Percentiles rank a stretch among this genome's conserved stretches.
These are phyloP conservation scores for Pherbina coryleti DNA, from an alignment of 2,888 invertebrate species.

Conservation along the genomic window DNA sequence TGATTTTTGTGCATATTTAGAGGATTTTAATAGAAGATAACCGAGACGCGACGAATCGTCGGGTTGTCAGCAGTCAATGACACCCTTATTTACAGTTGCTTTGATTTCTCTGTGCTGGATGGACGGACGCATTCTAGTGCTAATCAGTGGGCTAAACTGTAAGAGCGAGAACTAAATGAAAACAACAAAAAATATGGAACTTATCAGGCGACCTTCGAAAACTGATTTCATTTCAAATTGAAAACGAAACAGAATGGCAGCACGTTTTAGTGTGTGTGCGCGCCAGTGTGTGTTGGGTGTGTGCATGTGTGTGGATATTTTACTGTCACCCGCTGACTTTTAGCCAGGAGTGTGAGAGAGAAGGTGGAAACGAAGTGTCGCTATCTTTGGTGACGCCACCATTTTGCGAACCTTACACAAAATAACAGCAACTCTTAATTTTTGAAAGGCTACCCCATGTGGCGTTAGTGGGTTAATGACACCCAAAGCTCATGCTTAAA, in stretches of 20 bases:
- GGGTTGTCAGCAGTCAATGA: slow-evolving; percentile 14
- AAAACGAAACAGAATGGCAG: not conserved
- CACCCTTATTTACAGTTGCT: not conserved
- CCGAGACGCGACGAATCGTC: not conserved
- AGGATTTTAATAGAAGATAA: not conserved
- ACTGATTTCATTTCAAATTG: slow-evolving; percentile 39
- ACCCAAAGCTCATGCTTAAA: not conserved
- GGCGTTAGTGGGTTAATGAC: slow-evolving; percentile 12
- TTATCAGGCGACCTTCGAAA: slow-evolving; percentile 28
- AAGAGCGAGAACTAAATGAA: not conserved
- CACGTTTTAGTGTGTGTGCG: not conserved
- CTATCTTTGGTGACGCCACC: not conserved
- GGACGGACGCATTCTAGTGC: not conserved
- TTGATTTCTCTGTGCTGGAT: not conserved
- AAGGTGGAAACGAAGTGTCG: slow-evolving; percentile 10
- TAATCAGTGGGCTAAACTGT: not conserved
- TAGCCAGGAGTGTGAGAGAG: not conserved
- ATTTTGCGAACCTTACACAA: slow-evolving; percentile 12
- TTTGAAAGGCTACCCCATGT: slow-evolving; percentile 1
- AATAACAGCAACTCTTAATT: not conserved
- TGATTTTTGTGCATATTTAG: slow-evolving; percentile 16
- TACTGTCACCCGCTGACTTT: slow-evolving; percentile 19
- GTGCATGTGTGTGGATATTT: not conserved
- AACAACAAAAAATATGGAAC: slow-evolving; percentile 19
- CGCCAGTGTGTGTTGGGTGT: not conserved